Evolutionary conservation across 2,113 vertebrate species (phyloP).

Genomic region (Gymnorhina tibicen): DNA sequence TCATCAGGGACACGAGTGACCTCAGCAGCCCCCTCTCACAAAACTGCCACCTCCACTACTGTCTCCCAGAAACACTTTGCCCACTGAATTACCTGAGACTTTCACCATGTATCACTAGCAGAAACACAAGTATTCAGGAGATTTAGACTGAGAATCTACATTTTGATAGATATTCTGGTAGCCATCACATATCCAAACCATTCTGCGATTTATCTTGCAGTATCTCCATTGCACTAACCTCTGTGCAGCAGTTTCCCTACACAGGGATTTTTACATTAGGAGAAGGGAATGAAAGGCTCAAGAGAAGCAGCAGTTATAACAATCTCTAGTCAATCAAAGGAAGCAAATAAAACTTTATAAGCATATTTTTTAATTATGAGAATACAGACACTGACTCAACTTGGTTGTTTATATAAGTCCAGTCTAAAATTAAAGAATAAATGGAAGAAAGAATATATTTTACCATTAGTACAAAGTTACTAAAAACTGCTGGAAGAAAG

Average conservation of each 20-base stretch:
- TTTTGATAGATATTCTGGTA: not conserved
- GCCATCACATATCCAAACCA: not conserved
- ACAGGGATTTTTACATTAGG: not conserved
- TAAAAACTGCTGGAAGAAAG: not conserved
- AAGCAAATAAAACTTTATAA: not conserved
- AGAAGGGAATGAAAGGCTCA: not conserved
- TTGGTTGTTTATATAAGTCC: not conserved
- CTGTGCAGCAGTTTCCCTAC: not conserved
- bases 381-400: not conserved
- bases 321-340: not conserved
- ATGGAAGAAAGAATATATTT: not conserved
- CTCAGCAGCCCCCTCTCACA: not conserved
- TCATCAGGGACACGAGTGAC: not conserved
- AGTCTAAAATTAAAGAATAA: not conserved
- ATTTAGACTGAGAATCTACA: not conserved
- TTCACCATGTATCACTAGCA: not conserved
- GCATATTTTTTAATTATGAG: not conserved
- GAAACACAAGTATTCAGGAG: not conserved
- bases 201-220: not conserved
- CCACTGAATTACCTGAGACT: not conserved
- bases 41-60: not conserved
- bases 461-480: not conserved
- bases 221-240: not conserved
- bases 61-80: not conserved
- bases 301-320: not conserved